A percentile compares a stretch with the other conserved stretches of the same genome.
Evolutionary conservation across 2,113 vertebrate genomes (phyloP).

Genomic region (Apteryx mantelli): DNA sequence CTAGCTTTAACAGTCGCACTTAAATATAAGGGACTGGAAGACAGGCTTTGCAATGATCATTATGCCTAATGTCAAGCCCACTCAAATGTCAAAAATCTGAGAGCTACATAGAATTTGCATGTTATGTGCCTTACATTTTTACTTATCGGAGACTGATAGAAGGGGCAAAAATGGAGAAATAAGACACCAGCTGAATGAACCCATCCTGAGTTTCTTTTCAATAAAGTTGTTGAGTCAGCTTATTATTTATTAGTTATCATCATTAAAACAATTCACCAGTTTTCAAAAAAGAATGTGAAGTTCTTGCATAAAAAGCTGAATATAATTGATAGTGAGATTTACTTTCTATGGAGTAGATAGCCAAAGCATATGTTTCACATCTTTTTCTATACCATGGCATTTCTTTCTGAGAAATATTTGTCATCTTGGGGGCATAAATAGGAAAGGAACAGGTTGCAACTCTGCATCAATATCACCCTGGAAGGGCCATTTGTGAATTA

Average conservation of each 20-base stretch:
- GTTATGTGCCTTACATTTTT: background rate
- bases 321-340: background rate
- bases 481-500: background rate
- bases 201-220: background rate
- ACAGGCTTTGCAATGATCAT: background rate
- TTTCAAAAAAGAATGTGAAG: background rate
- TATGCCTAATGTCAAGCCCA: background rate
- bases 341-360: background rate
- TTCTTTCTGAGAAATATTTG: background rate
- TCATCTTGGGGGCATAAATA: background rate
- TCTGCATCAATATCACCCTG: background rate
- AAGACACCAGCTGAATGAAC: background rate
- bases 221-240: background rate
- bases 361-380: background rate
- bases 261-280: background rate
- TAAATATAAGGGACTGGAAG: slow-evolving; percentile 11
- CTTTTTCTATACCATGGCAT: background rate
- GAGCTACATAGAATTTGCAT: slow-evolving; percentile 19
- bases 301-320: background rate
- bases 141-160: background rate
- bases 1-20: slow-evolving; percentile 12
- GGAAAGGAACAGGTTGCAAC: background rate
- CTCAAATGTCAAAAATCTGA: slow-evolving; percentile 40
- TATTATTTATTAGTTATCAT: background rate
- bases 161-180: background rate